A percentile compares a stretch with the other conserved stretches of the same genome.
These are phyloP conservation scores for Limnephilus rhombicus DNA, from an alignment of 2,888 invertebrate genomes.

Conservation along the genomic window DNA sequence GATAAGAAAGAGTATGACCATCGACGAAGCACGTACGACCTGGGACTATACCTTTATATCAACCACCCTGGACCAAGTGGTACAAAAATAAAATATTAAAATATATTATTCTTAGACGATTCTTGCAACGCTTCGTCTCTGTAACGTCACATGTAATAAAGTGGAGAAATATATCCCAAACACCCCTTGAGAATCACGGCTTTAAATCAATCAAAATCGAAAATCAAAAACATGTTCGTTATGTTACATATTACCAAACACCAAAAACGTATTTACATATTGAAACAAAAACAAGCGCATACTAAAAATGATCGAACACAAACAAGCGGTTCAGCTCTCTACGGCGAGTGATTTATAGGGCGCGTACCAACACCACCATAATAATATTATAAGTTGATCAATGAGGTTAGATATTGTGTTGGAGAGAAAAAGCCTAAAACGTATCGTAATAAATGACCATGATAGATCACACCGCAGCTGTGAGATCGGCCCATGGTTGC, in stretches of 20 bases:
- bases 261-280: neutral
- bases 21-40: too few relatives aligned
- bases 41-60: too few relatives aligned
- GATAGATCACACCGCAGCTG: constrained; percentile 53
- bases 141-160: neutral
- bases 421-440: constrained; percentile 41
- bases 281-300: constrained; percentile 7
- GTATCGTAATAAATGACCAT: constrained; percentile 50
- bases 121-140: too few relatives aligned
- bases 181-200: neutral
- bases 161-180: neutral
- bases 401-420: constrained; percentile 46
- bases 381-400: constrained; percentile 29
- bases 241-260: neutral
- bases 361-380: neutral
- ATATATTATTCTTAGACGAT: too few relatives aligned
- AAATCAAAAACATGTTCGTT: neutral
- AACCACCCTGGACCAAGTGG: too few relatives aligned
- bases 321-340: neutral
- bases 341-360: constrained; percentile 18
- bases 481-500: constrained; percentile 31
- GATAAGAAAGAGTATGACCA: too few relatives aligned
- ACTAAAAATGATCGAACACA: neutral
- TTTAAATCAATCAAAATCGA: neutral
- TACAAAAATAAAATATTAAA: too few relatives aligned